Evolutionary conservation across 2,113 vertebrate genomes (phyloP), one percentile per base, ranked within the genome.

Genomic region (Platysternon megacephalum): DNA sequence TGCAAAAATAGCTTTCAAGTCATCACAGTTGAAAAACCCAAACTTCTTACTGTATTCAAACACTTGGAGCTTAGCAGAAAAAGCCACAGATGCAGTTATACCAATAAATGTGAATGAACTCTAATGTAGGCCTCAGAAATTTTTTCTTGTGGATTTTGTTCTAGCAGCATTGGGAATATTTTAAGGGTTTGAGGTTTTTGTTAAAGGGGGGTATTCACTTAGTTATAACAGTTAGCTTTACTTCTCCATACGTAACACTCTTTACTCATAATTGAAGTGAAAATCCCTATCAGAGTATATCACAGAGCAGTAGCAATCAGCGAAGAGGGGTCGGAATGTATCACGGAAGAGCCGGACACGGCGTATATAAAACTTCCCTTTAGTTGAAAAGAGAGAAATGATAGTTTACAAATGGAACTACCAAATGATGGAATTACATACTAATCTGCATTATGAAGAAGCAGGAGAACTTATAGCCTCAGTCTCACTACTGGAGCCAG

Each of bases 1-100:
- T 91, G 74, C 58, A 86, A 94, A 95, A 93, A 44, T 80, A 91
- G 46, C 52, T 87, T 90, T 95, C 24, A 56, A 49, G 56, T 48
- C 4, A 86, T 86, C 35, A 65, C 24, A 89, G 84, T 5, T 12
- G n/a, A 65, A 89, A 88, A 14, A 95, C 82, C 2, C 0, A 65
- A 93, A 91, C 85, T 92, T 94, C 80, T 92, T 58, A 86, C 72
- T 39, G 29, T 79, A 89, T 68, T 91, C 86, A 72, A 5, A 76
- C 16, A 74, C 72, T 96, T 93, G 1, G 44, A 88, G 82, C 26
- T 82, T 86, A 82, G 26, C 52, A 42, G 44, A 49, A 82, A 91
- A 58, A 58, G 46, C 49, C 42, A 58, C 51, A 55, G 86, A 58
- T 58, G 10, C 51, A 86, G 61, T 61, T 35, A 85, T 79, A 22